Percentiles rank a stretch among this genome's conserved stretches.
Evolutionary conservation across 2,113 vertebrate species (phyloP).

Genomic region (Todiramphus saurophagus): DNA sequence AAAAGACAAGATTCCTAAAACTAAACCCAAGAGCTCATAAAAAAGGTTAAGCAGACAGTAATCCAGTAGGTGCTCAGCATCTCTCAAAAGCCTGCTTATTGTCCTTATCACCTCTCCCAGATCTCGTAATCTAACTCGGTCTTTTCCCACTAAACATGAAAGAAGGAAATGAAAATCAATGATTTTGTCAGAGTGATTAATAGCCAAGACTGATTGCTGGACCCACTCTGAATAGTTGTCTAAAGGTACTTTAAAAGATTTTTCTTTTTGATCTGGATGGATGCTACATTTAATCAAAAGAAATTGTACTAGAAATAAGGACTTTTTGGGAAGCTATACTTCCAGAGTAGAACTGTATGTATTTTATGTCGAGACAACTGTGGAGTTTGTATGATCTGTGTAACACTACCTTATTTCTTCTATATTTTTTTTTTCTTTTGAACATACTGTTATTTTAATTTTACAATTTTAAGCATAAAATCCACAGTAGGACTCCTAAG

Average conservation of each 20-base stretch:
- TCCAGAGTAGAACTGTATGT: background rate
- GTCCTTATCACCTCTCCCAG: background rate
- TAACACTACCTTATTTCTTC: background rate
- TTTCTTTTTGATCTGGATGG: background rate
- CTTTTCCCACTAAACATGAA: slow-evolving; percentile 5
- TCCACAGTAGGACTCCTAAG: background rate
- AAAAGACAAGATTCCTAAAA: background rate
- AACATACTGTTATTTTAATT: background rate
- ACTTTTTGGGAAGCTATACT: background rate
- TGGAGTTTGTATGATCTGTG: background rate
- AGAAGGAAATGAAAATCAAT: slow-evolving; percentile 43
- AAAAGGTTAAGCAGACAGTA: slow-evolving; percentile 9
- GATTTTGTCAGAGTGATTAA: slow-evolving; percentile 31
- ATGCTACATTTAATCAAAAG: background rate
- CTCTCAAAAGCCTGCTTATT: background rate
- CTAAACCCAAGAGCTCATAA: background rate
- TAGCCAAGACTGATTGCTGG: slow-evolving; percentile 1
- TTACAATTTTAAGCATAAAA: background rate
- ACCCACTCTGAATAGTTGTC: background rate
- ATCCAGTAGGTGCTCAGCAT: background rate
- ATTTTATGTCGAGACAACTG: background rate
- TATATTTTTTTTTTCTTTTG: background rate
- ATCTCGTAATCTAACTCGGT: slow-evolving; percentile 19
- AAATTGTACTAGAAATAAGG: background rate
- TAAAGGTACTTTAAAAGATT: background rate